phyloP scores from a whole-genome alignment of 2,797 vertebrate genomes.

The Sylvia borin region DNA sequence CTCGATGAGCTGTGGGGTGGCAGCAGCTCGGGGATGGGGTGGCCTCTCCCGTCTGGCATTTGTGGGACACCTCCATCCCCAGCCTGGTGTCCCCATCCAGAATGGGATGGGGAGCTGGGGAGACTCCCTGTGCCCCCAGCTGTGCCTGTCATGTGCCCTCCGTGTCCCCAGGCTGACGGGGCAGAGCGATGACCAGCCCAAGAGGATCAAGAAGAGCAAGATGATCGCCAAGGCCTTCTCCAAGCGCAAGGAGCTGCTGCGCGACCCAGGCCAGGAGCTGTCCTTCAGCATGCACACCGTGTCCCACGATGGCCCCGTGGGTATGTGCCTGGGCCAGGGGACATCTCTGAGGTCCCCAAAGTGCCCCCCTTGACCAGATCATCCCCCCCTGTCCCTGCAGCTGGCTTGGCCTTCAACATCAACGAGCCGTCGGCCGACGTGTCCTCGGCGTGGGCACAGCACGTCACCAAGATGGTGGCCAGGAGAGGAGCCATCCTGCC shows the following conservation, averaged over 20 bases:
- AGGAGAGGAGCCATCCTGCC: slow-evolving; percentile 95
- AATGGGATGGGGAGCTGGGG: rapidly evolving
- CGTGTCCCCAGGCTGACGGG: slow-evolving; percentile 84
- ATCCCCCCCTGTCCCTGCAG: slow-evolving; percentile 55
- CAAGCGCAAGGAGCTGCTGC: slow-evolving; percentile 92
- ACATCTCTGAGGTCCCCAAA: rapidly evolving
- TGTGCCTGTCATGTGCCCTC: not conserved
- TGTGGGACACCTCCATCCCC: not conserved
- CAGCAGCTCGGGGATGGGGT: rapidly evolving
- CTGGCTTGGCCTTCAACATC: slow-evolving; percentile 92
- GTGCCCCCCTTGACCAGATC: not conserved
- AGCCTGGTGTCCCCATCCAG: not conserved
- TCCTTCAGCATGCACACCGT: slow-evolving; percentile 98
- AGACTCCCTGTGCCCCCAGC: not conserved
- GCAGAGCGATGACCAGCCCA: slow-evolving; percentile 94
- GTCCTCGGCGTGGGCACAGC: slow-evolving; percentile 96
- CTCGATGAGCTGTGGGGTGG: rapidly evolving
- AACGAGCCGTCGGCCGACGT: slow-evolving; percentile 93
- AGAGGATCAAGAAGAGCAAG: slow-evolving; percentile 98
- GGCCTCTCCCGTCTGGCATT: rapidly evolving
- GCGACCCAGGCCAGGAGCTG: slow-evolving; percentile 91
- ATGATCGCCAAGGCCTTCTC: slow-evolving; percentile 99
- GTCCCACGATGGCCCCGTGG: slow-evolving; percentile 95
- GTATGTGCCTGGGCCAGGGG: slow-evolving; percentile 69
- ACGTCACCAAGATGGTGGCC: slow-evolving; percentile 98